phyloP scores from a whole-genome alignment of 2,797 vertebrate species.

The Diplodus sargus region DNA sequence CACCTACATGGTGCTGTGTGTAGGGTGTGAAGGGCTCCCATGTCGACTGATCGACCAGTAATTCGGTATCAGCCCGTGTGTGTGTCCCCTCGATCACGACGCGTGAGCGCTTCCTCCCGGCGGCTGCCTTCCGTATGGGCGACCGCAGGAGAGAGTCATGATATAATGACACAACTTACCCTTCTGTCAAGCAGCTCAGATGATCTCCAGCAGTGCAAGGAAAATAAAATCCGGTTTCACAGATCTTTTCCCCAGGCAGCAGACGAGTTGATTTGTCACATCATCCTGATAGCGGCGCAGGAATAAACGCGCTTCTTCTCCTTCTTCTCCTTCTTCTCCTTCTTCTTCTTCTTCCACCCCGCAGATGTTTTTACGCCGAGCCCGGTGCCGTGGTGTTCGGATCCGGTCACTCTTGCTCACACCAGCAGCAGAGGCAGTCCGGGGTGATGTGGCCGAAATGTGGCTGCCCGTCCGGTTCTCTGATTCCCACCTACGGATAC shows the following conservation, averaged over 20 bases:
- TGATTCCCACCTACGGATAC: conserved; percentile 70
- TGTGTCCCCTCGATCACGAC: conserved; percentile 66
- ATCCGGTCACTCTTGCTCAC: conserved; percentile 45
- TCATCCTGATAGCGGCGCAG: conserved; percentile 74
- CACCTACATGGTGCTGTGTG: neutral
- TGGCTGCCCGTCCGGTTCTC: conserved; percentile 58
- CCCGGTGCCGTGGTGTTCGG: conserved; percentile 42
- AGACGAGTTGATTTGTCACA: conserved; percentile 76
- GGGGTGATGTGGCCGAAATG: conserved; percentile 47
- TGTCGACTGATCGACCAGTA: conserved; percentile 18
- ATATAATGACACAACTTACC: conserved; percentile 78
- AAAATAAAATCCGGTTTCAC: conserved; percentile 50
- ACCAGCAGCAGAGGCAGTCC: conserved; percentile 48
- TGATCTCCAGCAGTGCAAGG: conserved; percentile 56
- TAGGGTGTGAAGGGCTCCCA: conserved; percentile 3
- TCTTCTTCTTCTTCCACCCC: conserved; percentile 22
- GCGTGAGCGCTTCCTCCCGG: conserved; percentile 55
- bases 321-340: conserved; percentile 23
- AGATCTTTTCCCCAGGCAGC: conserved; percentile 53
- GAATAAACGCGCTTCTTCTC: conserved; percentile 48
- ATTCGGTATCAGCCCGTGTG: conserved; percentile 34
- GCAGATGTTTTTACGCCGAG: conserved; percentile 58
- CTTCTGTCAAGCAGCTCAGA: conserved; percentile 68
- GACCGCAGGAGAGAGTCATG: conserved; percentile 42
- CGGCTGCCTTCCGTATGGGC: conserved; percentile 60